A percentile compares a stretch with the other conserved stretches of the same genome.
Evolutionary conservation across 2,797 vertebrate genomes (phyloP).

Genomic region (Rousettus madagascariensis): DNA sequence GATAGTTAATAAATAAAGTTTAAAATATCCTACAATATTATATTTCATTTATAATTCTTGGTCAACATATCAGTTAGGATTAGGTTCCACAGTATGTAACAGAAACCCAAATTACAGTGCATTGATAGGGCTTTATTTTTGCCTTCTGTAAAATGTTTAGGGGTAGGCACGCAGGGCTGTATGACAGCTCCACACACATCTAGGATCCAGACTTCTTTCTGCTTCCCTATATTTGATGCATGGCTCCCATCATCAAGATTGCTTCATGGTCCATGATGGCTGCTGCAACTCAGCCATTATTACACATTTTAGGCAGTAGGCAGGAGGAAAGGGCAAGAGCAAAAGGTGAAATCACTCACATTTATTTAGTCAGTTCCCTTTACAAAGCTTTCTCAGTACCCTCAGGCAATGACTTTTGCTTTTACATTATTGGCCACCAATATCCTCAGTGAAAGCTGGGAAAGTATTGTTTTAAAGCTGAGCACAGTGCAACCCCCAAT

Average conservation of each 20-base stretch:
- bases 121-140: background rate
- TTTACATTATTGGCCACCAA: constrained; percentile 3
- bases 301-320: background rate
- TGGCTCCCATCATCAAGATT: background rate
- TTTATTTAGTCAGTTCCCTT: background rate
- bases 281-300: background rate
- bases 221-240: background rate
- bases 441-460: background rate
- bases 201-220: background rate
- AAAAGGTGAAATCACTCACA: constrained; percentile 12
- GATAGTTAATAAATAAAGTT: background rate
- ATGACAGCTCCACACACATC: background rate
- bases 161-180: background rate
- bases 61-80: background rate
- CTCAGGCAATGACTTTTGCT: constrained; percentile 15
- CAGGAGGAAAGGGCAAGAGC: background rate
- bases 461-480: background rate
- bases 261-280: background rate
- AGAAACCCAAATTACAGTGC: background rate
- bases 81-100: background rate
- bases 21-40: background rate
- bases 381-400: background rate
- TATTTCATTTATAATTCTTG: constrained; percentile 8
- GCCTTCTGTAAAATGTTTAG: background rate
- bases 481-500: background rate